Percentiles rank a stretch among this genome's conserved stretches.
Evolutionary conservation across 2,113 vertebrate genomes (phyloP).

Genomic region (Uria aalge): DNA sequence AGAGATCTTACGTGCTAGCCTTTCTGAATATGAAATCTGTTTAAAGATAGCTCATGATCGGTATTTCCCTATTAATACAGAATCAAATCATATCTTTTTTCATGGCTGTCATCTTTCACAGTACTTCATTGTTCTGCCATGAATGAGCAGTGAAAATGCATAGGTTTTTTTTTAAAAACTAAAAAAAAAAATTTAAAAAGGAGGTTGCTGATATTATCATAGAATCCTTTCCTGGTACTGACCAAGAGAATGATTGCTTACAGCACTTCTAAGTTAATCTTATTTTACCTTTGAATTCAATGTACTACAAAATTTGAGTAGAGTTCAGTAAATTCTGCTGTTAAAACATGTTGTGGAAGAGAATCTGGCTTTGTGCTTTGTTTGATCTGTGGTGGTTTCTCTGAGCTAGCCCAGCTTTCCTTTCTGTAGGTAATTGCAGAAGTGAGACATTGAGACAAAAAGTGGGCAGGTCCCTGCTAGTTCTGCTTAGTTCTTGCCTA

Average conservation of each 20-base stretch:
- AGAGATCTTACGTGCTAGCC: neutral
- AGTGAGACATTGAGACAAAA: neutral
- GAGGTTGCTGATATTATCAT: neutral
- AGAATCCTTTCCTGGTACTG: neutral
- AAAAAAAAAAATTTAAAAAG: neutral
- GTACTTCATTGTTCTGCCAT: neutral
- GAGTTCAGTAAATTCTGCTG: neutral
- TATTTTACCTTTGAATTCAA: neutral
- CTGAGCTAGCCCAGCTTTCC: neutral
- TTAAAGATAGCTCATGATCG: neutral
- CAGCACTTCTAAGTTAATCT: neutral
- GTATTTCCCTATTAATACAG: neutral
- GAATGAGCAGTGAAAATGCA: neutral
- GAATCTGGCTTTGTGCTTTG: neutral
- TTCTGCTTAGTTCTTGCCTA: neutral
- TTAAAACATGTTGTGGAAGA: neutral
- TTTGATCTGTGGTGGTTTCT: neutral
- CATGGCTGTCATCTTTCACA: neutral
- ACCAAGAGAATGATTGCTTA: neutral
- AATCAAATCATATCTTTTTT: neutral
- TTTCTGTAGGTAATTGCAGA: neutral
- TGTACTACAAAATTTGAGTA: neutral
- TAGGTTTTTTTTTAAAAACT: neutral
- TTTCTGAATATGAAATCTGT: neutral
- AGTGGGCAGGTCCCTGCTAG: neutral